These are phyloP conservation scores for Dermolepida albohirtum DNA, from an alignment of 2,888 invertebrate genomes.

Conservation along the genomic window DNA sequence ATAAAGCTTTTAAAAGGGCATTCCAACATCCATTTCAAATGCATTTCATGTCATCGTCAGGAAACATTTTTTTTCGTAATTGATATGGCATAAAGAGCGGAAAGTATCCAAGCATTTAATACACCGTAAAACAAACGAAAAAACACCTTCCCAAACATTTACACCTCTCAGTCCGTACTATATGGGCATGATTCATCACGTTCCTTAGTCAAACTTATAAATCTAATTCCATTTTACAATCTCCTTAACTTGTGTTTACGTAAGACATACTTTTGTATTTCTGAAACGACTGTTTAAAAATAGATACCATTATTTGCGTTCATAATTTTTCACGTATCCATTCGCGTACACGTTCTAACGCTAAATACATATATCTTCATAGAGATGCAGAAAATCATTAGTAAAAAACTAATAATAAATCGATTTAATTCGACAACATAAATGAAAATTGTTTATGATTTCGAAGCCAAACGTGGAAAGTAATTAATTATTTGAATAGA, in stretches of 20 bases:
- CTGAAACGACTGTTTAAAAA: constrained; percentile 3
- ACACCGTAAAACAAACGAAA: background rate
- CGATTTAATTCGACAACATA: too few species aligned
- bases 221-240: constrained; percentile 4
- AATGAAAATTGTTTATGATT: too few species aligned
- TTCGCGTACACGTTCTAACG: background rate
- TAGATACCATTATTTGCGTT: constrained; percentile 1
- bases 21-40: too few species aligned
- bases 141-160: background rate
- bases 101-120: background rate
- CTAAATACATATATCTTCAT: background rate
- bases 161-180: background rate
- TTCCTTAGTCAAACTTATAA: background rate
- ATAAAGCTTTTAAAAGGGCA: too few species aligned
- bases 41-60: too few species aligned
- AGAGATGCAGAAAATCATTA: too few species aligned
- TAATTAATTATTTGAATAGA: too few species aligned
- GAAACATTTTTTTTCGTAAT: too few species aligned
- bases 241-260: background rate
- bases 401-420: background rate
- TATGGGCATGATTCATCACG: background rate
- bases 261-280: constrained; percentile 2
- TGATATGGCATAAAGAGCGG: too few species aligned
- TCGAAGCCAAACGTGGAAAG: too few species aligned
- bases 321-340: constrained; percentile 7